Evolutionary conservation across 2,888 invertebrate species (phyloP).

Genomic region (Aporophyla lueneburgensis): DNA sequence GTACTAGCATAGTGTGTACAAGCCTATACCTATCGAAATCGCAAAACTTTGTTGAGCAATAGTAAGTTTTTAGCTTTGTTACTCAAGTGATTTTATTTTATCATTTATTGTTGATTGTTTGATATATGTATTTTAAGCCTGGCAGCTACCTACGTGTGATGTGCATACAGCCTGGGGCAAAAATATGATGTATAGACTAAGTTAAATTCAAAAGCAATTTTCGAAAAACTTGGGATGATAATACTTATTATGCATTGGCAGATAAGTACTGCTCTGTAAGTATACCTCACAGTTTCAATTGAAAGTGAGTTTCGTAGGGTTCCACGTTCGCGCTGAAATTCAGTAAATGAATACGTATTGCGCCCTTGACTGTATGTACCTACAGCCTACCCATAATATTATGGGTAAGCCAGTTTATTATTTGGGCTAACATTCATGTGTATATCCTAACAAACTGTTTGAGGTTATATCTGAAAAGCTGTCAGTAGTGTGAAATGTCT

Average conservation of each 20-base stretch:
- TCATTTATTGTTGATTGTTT: neutral
- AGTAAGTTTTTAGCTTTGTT: conserved; percentile 9
- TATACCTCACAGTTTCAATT: neutral
- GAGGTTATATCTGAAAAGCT: neutral
- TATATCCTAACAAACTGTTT: neutral
- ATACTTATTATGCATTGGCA: too few species aligned
- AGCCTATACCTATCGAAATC: conserved; percentile 5
- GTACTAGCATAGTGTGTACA: neutral
- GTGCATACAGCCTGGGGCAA: neutral
- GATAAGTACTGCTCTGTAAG: too few species aligned
- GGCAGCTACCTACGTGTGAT: neutral
- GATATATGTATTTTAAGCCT: neutral
- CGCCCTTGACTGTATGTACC: neutral
- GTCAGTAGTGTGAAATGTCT: neutral
- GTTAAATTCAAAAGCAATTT: neutral
- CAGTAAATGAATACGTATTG: neutral
- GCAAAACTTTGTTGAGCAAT: conserved; percentile 19
- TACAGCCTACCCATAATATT: neutral
- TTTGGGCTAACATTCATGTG: neutral
- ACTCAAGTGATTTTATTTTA: neutral
- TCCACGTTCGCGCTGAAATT: neutral
- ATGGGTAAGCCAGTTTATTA: neutral
- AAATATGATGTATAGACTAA: neutral
- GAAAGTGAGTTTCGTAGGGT: neutral
- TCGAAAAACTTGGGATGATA: neutral